Base-by-base conservation (phyloP, 2,113 vertebrate species). In the Reinhardtius hippoglossoides region DNA sequence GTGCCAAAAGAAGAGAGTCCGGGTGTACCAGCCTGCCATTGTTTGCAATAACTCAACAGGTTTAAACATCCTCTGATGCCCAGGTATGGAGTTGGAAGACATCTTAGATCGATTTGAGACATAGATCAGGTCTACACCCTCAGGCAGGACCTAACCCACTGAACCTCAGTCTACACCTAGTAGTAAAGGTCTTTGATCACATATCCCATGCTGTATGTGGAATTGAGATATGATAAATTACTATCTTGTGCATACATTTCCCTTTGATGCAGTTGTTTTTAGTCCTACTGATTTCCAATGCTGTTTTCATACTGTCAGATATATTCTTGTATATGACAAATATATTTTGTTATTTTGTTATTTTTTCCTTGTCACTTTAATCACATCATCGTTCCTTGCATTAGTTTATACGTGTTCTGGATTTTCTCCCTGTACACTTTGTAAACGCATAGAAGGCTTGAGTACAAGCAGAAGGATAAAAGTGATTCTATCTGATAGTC, bases 1-100 rank as follows among this genome's bases (percentile, higher is more conserved):
- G 16, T 83, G 81, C 91, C 84, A 86, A 56, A 81, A 48, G 26
- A 44, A 67, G 40, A 64, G 26, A 75, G 74, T 73, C 55, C 70
- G 23, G 68, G 83, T 86, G 79, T 71, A 80, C 67, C 64, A 73
- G 67, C 57, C 54, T 27, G 58, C 60, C 42, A 54, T 23, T 64
- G 50, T 54, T 64, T 70, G 37, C 13, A 56, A 65, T 20, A n/a
- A 24, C 27, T 48, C 42, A 35, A 67, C 26, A 20, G 73, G 66
- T 76, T 86, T 81, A 18, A 27, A 55, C 62, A 60, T 77, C 18
- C 8, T 67, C 60, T 68, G 50, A 60, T 58, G 35, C 59, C 54
- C n/a, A 55, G 63, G 74, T 71, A 56, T 71, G 27, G 16, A 20
- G 57, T 35, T 3, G 20, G 15, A 57, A 67, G 69, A 78, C 57